Base-by-base conservation (phyloP, 2,113 vertebrate species). In the Ameiurus melas region DNA sequence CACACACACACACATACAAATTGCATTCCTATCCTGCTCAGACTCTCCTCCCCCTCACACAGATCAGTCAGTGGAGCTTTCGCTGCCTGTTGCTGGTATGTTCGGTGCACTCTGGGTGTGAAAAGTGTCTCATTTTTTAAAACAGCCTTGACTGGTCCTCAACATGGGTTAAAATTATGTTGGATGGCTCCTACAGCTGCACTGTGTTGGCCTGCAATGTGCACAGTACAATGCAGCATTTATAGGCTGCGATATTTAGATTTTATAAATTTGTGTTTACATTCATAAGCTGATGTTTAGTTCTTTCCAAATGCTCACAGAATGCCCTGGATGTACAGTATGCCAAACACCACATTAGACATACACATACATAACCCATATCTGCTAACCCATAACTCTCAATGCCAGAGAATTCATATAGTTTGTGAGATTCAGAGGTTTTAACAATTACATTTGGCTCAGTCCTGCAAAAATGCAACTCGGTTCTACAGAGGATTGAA, bases 11-110 rank as follows among this genome's bases (percentile, higher is more conserved):
- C 77, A 53, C 84, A n/a, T n/a, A 87, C 62, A 84, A 16, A 39
- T 85, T 39, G 82, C 82, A 88, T 91, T 91, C 90, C 88, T 88
- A 60, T 87, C 39, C 60, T 77, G 57, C 85, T 79, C 78, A 86
- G 81, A 77, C 86, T 71, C 25, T 86, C 82, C 86, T 80, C 90
- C 89, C 75, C 70, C 68, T 57, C 47, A 70, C 62, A 82, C n/a
- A 55, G 43, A 79, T 55, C 83, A 70, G 30, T 89, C 84, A 89
- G 70, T 79, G 71, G 55, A 86, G 84, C 70, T 62, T 70, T 85
- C 71, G 57, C 58, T 78, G 70, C 43, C 80, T 84, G 85, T 84
- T 70, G 53, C 82, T 51, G 71, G 66, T 30, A 83, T 75, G 36
- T n/a, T 77, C 30, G 22, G 53, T 84, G 43, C 60, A 58, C 7